phyloP scores from a whole-genome alignment of 2,113 vertebrate species.

The Onychorhynchus coronatus region DNA sequence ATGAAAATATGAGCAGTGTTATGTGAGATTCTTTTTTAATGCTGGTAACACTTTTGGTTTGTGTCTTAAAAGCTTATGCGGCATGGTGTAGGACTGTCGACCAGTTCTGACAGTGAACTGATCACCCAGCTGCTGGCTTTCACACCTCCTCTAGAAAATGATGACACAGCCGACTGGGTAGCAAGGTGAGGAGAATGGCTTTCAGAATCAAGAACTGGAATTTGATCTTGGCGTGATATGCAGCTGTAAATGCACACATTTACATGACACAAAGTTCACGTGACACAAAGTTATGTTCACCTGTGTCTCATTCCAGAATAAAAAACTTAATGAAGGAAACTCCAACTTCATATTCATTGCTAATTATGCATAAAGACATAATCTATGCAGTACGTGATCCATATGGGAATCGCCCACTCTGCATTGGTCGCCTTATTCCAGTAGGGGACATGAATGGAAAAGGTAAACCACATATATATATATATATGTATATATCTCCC shows the following conservation, averaged over 20 bases:
- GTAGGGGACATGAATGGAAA: constrained; percentile 83
- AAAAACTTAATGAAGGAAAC: constrained; percentile 97
- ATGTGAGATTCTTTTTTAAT: background rate
- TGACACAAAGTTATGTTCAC: background rate
- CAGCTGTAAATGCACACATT: background rate
- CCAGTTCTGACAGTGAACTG: constrained; percentile 95
- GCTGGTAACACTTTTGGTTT: background rate
- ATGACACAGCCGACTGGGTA: constrained; percentile 91
- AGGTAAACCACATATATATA: constrained; percentile 60
- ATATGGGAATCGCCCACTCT: constrained; percentile 93
- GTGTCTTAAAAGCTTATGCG: constrained; percentile 84
- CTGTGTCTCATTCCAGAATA: constrained; percentile 78
- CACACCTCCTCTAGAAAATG: constrained; percentile 91
- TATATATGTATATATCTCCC: background rate
- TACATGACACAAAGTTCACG: no score
- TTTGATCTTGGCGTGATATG: background rate
- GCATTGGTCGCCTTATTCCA: constrained; percentile 90
- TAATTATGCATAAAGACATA: constrained; percentile 94
- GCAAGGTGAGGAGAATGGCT: constrained; percentile 80
- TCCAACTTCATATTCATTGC: constrained; percentile 90
- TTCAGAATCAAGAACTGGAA: background rate
- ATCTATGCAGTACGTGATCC: constrained; percentile 95
- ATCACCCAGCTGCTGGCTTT: constrained; percentile 95
- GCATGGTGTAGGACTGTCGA: constrained; percentile 93
- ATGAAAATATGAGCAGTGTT: background rate